These are phyloP conservation scores for Pseudopodoces humilis DNA, from an alignment of 2,113 vertebrate species.

Conservation along the genomic window DNA sequence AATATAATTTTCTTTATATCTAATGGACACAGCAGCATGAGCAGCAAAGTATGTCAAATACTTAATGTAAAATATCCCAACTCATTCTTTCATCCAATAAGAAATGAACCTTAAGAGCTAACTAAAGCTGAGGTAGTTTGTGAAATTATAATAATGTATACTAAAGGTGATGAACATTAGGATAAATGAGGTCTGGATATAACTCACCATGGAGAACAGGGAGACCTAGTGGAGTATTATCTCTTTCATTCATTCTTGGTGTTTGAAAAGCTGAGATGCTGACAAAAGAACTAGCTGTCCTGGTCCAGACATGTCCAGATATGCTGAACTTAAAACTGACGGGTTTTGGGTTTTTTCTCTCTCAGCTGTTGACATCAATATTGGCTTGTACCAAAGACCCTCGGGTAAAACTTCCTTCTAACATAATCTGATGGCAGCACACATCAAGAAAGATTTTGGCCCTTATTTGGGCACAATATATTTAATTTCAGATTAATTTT, in stretches of 20 bases:
- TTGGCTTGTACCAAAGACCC: not conserved
- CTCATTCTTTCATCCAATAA: not conserved
- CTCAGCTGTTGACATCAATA: not conserved
- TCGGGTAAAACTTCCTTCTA: not conserved
- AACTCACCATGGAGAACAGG: not conserved
- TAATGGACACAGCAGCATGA: not conserved
- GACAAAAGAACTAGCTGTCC: not conserved
- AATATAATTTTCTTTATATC: not conserved
- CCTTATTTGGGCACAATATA: not conserved
- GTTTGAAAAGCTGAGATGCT: not conserved
- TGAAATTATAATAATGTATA: not conserved
- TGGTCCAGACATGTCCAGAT: not conserved
- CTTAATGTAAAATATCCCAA: not conserved
- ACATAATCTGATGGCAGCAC: not conserved
- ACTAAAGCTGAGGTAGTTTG: not conserved
- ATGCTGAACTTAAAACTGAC: not conserved
- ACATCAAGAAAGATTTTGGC: not conserved
- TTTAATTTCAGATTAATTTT: not conserved
- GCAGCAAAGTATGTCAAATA: not conserved
- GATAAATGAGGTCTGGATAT: not conserved
- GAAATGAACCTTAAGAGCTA: not conserved
- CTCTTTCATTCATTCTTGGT: not conserved
- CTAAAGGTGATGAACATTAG: not conserved
- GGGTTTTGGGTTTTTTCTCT: accelerated
- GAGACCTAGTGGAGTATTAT: not conserved